Base-by-base conservation (phyloP, 2,888 invertebrate species). In the Epirrhoe tristata region DNA sequence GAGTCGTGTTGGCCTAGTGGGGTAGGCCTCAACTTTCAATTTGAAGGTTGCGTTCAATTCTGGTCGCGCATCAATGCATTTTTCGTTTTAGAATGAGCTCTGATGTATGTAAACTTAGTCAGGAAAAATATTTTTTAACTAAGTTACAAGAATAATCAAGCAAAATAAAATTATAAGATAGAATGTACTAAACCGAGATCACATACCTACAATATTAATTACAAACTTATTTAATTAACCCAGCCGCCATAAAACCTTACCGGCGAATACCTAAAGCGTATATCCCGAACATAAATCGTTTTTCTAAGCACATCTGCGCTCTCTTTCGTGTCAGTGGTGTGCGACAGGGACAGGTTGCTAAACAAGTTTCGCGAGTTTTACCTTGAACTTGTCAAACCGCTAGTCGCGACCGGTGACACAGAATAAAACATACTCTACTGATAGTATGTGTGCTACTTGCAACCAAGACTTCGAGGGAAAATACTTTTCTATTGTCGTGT, bases 361-460 rank as follows among this genome's bases (percentile, higher is more conserved):
- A 82, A 84, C 84, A 72, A 75, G 83, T 84, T 83, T 80, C 75
- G 79, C 82, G 75, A 77, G 79, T 74, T 72, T 77, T 65, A 75
- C 84, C 83, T 84, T 84, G 85, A 84, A 84, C 84, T 84, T 81
- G 83, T 74, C 69, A 74, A 70, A 80, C 81, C 78, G 81, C 80
- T 84, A 78, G 76, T 72, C 74, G 74, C 61, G 70, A 72, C 61
- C 63, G 57, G 63, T 60, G 62, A 51, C 51, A 31, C 48, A 55
- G 74, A 74, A 61, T 67, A 60, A 10, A 31, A 24, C 39, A 64
- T 39, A 60, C 51, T 10, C 53, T 54, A 62, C 53, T 58, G 50
- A 17, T 36, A 43, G 51, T 60, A 56, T 56, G 34, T 61, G 63
- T 48, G 52, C 58, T 53, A 63, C 58, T 53, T 46, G 43, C 14